Percentiles rank a stretch among this genome's conserved stretches.
phyloP scores from a whole-genome alignment of 2,113 vertebrate species.

The Xenopus tropicalis region DNA sequence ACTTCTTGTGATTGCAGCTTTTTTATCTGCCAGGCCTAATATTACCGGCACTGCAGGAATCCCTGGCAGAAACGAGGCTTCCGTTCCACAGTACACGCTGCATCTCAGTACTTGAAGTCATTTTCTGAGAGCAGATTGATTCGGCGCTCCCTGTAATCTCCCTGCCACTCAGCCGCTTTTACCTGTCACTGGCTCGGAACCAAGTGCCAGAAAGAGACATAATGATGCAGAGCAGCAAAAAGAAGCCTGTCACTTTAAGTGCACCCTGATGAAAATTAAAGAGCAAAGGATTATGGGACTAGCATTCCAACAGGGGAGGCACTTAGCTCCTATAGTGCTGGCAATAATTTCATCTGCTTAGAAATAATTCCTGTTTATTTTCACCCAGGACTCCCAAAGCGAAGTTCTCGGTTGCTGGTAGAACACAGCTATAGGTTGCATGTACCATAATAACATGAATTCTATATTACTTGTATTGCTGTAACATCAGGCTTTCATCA shows the following conservation, averaged over 20 bases:
- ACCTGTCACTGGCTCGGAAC: slow-evolving; percentile 24
- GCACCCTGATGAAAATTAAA: background rate
- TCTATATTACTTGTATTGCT: no score
- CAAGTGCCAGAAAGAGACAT: slow-evolving; percentile 19
- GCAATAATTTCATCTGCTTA: no score
- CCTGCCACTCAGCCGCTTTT: slow-evolving; percentile 30
- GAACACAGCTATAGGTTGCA: no score
- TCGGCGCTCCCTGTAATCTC: slow-evolving; percentile 29
- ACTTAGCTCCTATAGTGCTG: no score
- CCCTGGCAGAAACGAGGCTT: slow-evolving; percentile 4
- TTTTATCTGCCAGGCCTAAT: slow-evolving; percentile 21
- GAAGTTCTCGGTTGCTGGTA: no score
- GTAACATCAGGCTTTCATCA: no score
- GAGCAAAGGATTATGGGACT: background rate
- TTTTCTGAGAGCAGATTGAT: slow-evolving; percentile 28
- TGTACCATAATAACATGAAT: no score
- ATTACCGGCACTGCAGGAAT: slow-evolving; percentile 33
- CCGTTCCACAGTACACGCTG: slow-evolving; percentile 2
- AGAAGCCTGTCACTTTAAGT: slow-evolving; percentile 27
- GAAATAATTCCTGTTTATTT: no score
- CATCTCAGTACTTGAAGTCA: slow-evolving; percentile 25
- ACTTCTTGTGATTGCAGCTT: no score
- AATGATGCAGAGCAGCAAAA: slow-evolving; percentile 26
- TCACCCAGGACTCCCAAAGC: no score
- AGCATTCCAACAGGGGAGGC: no score